Conservation (phyloP, 2,888 invertebrate species). For the Drosophila kanekoi region DNA sequence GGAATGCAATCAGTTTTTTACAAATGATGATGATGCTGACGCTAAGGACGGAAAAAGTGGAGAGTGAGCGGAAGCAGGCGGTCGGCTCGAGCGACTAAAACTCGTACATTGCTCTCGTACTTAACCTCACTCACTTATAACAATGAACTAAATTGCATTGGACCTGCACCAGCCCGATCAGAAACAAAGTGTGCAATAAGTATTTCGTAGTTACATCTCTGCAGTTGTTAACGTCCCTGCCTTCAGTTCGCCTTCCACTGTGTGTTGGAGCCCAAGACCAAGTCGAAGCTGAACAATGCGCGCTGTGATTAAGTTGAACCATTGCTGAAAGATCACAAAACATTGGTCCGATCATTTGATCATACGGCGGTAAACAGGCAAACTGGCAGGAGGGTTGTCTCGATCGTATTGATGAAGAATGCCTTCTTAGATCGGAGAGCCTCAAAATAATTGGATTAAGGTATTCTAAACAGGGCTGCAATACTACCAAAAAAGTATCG, state of each 20-base stretch:
- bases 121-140: conserved; percentile 82
- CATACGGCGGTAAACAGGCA: conserved; percentile 50
- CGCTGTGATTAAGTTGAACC: conserved; percentile 78
- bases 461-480: too few relatives aligned
- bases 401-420: conserved; percentile 4
- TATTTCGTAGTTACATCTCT: conserved; percentile 65
- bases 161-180: conserved; percentile 49
- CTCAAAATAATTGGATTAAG: too few relatives aligned
- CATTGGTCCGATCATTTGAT: conserved; percentile 74
- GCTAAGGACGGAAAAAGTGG: conserved; percentile 11
- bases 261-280: conserved; percentile 11
- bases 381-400: conserved; percentile 20
- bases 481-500: too few relatives aligned
- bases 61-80: conserved; percentile 6
- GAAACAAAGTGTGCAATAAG: conserved; percentile 74
- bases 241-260: neutral
- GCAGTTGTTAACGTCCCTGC: conserved; percentile 64
- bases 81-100: conserved; percentile 5
- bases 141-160: conserved; percentile 82
- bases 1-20: conserved; percentile 78
- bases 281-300: conserved; percentile 60
- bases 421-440: too few relatives aligned
- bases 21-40: conserved; percentile 80
- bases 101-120: conserved; percentile 72
- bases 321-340: conserved; percentile 79